phyloP scores from a whole-genome alignment of 2,113 vertebrate genomes.

The Globicephala melas region DNA sequence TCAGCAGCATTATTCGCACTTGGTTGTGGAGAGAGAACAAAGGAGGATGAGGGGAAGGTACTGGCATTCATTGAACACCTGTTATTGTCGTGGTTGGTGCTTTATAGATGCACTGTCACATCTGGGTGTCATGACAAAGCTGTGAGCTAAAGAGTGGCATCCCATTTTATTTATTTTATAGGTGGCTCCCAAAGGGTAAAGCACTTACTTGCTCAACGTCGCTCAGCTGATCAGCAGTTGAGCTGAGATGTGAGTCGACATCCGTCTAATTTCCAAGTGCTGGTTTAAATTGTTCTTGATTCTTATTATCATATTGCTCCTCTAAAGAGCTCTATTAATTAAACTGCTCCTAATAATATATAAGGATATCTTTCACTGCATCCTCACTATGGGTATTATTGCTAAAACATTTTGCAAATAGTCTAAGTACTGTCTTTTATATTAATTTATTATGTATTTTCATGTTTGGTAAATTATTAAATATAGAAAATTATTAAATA shows the following conservation, averaged over 20 bases:
- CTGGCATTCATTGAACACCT: neutral
- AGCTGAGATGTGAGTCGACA: neutral
- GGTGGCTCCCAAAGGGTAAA: neutral
- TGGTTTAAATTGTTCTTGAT: neutral
- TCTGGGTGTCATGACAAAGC: neutral
- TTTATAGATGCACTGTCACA: rapidly evolving
- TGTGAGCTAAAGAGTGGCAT: neutral
- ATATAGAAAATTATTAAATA: neutral
- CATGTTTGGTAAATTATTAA: neutral
- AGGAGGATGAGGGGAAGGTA: neutral
- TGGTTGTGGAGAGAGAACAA: neutral
- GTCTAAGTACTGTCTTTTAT: neutral
- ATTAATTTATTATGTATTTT: neutral
- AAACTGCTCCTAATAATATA: neutral
- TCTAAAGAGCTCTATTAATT: neutral
- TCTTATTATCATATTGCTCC: neutral
- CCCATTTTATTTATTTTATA: neutral
- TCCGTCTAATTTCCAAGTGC: neutral
- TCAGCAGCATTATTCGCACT: rapidly evolving
- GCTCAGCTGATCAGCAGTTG: neutral
- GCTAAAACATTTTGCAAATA: neutral
- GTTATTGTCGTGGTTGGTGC: rapidly evolving
- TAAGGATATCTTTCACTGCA: neutral
- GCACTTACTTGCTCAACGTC: neutral
- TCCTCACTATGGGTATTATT: neutral